phyloP scores from a whole-genome alignment of 2,113 vertebrate species.

The Neotoma lepida region DNA sequence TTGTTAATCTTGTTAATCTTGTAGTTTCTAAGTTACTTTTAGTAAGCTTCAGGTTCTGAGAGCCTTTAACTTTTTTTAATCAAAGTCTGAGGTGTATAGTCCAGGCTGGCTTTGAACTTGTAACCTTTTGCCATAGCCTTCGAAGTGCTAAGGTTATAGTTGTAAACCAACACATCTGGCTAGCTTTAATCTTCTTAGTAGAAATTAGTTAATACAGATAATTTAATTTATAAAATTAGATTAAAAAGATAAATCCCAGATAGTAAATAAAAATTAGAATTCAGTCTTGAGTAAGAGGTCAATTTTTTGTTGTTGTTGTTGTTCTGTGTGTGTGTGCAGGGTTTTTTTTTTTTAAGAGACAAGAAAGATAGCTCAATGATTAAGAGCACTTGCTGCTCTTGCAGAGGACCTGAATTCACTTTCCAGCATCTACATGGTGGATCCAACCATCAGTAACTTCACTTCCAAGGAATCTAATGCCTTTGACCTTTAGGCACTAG shows the following conservation, averaged over 20 bases:
- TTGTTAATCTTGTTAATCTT: no score
- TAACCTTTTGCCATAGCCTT: not conserved
- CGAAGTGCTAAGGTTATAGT: not conserved
- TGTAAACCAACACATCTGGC: not conserved
- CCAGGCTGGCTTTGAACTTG: not conserved
- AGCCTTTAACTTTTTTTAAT: not conserved
- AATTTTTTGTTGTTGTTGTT: not conserved
- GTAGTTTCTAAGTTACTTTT: not conserved
- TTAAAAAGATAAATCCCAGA: slow-evolving; percentile 4
- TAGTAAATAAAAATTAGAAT: slow-evolving; percentile 13
- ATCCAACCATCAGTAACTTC: not conserved
- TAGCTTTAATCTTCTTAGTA: slow-evolving; percentile 25
- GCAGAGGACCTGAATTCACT: not conserved
- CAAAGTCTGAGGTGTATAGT: not conserved
- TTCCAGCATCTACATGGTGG: not conserved
- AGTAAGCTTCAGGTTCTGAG: not conserved
- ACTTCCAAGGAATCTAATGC: not conserved
- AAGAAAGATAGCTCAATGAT: not conserved
- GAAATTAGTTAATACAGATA: slow-evolving; percentile 47
- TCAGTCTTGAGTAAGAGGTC: slow-evolving; percentile 11
- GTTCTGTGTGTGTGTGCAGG: not conserved
- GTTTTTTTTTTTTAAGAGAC: not conserved
- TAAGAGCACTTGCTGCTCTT: not conserved
- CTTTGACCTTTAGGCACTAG: not conserved
- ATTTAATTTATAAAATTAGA: not conserved